phyloP scores from a whole-genome alignment of 1,140 invertebrate genomes.

The Penaeus japonicus region DNA sequence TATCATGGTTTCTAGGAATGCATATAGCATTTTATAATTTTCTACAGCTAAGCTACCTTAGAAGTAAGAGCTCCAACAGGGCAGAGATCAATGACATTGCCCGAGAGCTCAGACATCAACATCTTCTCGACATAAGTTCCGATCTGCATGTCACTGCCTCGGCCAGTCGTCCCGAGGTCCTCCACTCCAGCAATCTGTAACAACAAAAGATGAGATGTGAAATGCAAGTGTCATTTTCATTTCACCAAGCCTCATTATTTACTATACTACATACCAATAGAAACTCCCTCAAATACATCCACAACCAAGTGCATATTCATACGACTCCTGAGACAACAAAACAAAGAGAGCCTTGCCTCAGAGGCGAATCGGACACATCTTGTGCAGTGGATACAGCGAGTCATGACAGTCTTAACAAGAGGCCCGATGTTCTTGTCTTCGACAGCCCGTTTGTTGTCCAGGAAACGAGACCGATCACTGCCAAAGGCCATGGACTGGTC shows the following conservation, averaged over 20 bases:
- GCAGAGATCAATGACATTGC: conserved; percentile 98
- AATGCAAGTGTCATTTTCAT: no score
- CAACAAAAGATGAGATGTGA: no score
- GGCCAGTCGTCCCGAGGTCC: conserved; percentile 95
- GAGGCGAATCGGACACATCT: conserved; percentile 96
- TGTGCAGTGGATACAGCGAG: conserved; percentile 98
- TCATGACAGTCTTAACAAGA: conserved; percentile 99
- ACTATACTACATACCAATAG: no score
- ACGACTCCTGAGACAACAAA: no score
- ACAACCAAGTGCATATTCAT: no score
- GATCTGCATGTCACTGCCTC: conserved; percentile 96
- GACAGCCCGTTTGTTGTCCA: conserved; percentile 73
- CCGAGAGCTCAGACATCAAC: conserved; percentile 95
- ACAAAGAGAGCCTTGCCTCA: conserved; percentile 72
- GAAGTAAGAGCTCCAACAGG: conserved; percentile 98
- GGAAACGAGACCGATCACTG: conserved; percentile 91
- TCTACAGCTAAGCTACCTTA: conserved; percentile 67
- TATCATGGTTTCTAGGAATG: no score
- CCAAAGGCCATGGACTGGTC: conserved; percentile 99
- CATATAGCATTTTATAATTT: background rate
- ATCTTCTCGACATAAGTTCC: conserved; percentile 99
- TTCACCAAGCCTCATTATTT: no score
- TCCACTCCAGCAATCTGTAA: conserved; percentile 83
- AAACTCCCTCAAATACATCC: no score
- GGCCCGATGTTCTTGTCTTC: conserved; percentile 99